Evolutionary conservation across 2,888 invertebrate genomes (phyloP).

Genomic region (Lycia hirtaria): DNA sequence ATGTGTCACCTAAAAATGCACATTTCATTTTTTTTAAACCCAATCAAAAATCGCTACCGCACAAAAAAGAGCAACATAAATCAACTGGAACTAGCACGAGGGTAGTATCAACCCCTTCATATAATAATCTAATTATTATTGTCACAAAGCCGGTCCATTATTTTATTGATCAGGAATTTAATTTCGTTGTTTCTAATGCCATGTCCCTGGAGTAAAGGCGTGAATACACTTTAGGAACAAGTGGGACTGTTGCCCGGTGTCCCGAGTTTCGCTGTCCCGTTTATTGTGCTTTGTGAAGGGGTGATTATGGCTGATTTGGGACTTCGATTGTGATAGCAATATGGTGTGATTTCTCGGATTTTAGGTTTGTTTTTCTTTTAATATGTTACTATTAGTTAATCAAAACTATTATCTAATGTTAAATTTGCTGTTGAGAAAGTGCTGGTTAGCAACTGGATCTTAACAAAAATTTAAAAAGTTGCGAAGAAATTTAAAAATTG

Average conservation of each 20-base stretch:
- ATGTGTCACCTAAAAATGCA: slow-evolving; percentile 54
- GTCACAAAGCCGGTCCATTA: slow-evolving; percentile 71
- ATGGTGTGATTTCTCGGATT: slow-evolving; percentile 57
- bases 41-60: slow-evolving; percentile 35
- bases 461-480: no score
- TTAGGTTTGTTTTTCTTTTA: slow-evolving; percentile 11
- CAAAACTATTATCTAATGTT: no score
- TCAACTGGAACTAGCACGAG: slow-evolving; percentile 34
- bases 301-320: slow-evolving; percentile 66
- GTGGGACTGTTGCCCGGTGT: slow-evolving; percentile 15
- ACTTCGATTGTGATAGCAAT: slow-evolving; percentile 53
- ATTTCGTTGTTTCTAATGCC: slow-evolving; percentile 65
- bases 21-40: slow-evolving; percentile 37
- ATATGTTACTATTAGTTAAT: not conserved
- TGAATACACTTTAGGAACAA: slow-evolving; percentile 29
- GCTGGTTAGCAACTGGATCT: no score
- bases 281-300: slow-evolving; percentile 47
- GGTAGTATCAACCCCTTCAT: slow-evolving; percentile 15
- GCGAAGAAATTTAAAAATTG: no score
- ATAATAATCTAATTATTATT: slow-evolving; percentile 43
- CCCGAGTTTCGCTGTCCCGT: slow-evolving; percentile 54
- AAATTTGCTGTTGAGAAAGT: no score
- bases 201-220: slow-evolving; percentile 48
- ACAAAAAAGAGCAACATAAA: slow-evolving; percentile 38
- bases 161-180: slow-evolving; percentile 75